These are phyloP conservation scores for Drosophila neutralis DNA, from an alignment of 2,888 invertebrate genomes.

Conservation along the genomic window DNA sequence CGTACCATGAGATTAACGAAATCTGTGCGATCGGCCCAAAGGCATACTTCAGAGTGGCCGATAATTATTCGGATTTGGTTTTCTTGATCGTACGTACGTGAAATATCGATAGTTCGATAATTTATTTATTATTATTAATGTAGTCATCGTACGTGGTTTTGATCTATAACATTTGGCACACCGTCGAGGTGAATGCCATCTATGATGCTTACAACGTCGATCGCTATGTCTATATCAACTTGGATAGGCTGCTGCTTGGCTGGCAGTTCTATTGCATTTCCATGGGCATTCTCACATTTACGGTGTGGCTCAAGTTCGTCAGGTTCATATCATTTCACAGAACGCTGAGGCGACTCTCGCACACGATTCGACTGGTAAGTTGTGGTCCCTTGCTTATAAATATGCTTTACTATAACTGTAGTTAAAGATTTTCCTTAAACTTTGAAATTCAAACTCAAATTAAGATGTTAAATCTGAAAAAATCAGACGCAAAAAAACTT, in stretches of 20 bases:
- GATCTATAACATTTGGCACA: constrained; percentile 27
- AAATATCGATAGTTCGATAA: neutral
- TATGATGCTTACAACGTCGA: neutral
- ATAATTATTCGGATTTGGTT: constrained; percentile 11
- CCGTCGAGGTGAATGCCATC: neutral
- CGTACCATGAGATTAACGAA: constrained; percentile 25
- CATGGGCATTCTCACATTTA: neutral
- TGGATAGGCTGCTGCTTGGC: neutral
- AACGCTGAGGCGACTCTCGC: constrained; percentile 3
- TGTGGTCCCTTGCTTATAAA: neutral
- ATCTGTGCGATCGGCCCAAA: neutral
- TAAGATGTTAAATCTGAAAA: neutral
- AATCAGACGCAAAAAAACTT: neutral
- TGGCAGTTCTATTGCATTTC: constrained; percentile 12
- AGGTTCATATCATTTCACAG: constrained; percentile 36
- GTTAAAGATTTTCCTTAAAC: neutral
- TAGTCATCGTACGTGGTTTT: constrained; percentile 21
- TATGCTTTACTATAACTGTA: neutral
- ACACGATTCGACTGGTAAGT: constrained; percentile 10
- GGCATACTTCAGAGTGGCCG: neutral
- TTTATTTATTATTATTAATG: neutral
- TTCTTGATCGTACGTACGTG: constrained; percentile 18
- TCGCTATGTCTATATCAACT: constrained; percentile 2
- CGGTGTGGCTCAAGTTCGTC: constrained; percentile 19
- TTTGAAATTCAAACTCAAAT: neutral